Percentiles rank a stretch among this genome's conserved stretches.
Evolutionary conservation across 2,888 invertebrate genomes (phyloP).

Genomic region (Idaea biselata): DNA sequence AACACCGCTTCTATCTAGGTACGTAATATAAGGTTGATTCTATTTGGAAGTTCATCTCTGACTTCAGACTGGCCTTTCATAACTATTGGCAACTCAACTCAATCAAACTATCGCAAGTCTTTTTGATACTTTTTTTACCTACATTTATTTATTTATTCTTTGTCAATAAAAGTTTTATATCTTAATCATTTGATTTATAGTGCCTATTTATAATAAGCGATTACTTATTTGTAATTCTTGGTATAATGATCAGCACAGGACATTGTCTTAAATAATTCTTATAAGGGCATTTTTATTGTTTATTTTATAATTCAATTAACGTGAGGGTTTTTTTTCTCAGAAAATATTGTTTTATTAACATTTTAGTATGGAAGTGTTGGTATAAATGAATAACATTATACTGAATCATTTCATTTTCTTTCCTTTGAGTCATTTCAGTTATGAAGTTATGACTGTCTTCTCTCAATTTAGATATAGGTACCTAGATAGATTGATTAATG

Average conservation of each 20-base stretch:
- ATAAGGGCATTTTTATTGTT: not conserved
- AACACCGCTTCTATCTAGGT: no score
- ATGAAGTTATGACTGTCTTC: no score
- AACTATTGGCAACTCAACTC: no score
- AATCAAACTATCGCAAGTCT: no score
- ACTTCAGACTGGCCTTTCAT: no score
- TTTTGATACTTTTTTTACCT: no score
- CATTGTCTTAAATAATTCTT: not conserved
- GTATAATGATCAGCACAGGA: conserved; percentile 30
- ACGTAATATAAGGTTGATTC: no score
- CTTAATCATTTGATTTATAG: conserved; percentile 29
- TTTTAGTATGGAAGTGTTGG: not conserved
- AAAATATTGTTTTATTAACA: conserved; percentile 3
- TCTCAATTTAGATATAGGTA: no score
- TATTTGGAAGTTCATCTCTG: no score
- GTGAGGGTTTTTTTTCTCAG: not conserved
- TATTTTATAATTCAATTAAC: conserved; percentile 3
- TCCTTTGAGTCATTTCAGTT: no score
- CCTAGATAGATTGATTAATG: no score
- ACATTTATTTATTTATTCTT: not conserved
- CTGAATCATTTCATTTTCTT: not conserved
- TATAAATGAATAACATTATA: not conserved
- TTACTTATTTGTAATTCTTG: conserved; percentile 36
- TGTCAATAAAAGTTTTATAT: conserved; percentile 12
- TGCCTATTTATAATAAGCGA: conserved; percentile 24